These are phyloP conservation scores for Xanthorhoe spadicearia DNA, from an alignment of 2,888 invertebrate genomes.

Conservation along the genomic window DNA sequence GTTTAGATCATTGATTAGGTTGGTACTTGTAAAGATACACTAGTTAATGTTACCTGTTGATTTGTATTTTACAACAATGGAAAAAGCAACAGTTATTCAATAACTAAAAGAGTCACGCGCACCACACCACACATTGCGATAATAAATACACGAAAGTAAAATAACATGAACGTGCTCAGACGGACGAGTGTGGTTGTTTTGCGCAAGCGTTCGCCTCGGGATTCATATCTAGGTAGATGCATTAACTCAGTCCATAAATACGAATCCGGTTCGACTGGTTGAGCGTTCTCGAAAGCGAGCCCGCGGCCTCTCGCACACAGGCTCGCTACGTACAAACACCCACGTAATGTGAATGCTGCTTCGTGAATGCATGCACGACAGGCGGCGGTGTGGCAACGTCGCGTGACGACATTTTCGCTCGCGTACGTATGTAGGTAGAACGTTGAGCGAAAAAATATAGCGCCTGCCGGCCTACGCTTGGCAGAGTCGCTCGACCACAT, in stretches of 20 bases:
- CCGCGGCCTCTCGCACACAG: conserved; percentile 79
- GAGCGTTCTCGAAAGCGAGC: conserved; percentile 83
- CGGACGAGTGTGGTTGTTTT: conserved; percentile 67
- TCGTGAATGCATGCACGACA: conserved; percentile 79
- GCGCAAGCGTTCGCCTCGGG: conserved; percentile 77
- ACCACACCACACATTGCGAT: conserved; percentile 51
- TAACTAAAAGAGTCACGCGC: conserved; percentile 52
- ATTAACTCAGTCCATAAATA: conserved; percentile 83
- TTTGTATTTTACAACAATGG: not conserved
- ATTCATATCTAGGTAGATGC: conserved; percentile 81
- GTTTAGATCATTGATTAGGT: not conserved
- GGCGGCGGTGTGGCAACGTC: conserved; percentile 80
- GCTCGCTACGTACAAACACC: conserved; percentile 74
- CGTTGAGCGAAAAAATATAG: conserved; percentile 80
- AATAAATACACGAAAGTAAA: conserved; percentile 59
- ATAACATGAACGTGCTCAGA: conserved; percentile 63
- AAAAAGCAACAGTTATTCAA: conserved; percentile 13
- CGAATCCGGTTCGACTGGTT: conserved; percentile 81
- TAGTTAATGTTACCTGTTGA: not conserved
- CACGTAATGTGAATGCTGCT: conserved; percentile 75
- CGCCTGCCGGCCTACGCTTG: conserved; percentile 82
- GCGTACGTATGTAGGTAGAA: conserved; percentile 73
- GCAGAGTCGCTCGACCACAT: conserved; percentile 82
- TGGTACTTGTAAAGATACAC: not conserved
- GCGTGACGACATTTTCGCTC: conserved; percentile 86